Evolutionary conservation across 2,113 vertebrate species (phyloP).

Genomic region (Meriones unguiculatus): DNA sequence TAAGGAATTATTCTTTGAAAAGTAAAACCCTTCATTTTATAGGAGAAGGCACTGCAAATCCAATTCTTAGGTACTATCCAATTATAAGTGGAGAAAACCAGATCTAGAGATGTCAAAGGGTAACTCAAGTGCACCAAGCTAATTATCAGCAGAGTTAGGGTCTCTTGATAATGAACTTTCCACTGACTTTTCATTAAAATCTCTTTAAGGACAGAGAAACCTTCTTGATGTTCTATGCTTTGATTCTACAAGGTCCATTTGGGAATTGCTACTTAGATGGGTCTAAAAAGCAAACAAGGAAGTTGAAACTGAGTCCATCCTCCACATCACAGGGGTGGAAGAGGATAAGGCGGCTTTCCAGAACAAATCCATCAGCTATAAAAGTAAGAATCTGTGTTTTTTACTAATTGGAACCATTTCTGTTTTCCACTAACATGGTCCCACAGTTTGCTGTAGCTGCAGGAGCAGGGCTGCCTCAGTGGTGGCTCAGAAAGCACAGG

Average conservation of each 20-base stretch:
- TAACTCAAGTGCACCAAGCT: not conserved
- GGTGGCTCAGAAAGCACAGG: not conserved
- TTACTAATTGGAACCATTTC: not conserved
- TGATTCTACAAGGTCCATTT: not conserved
- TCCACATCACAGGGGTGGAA: not conserved
- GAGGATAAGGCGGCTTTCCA: not conserved
- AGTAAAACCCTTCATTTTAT: not conserved
- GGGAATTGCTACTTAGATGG: not conserved
- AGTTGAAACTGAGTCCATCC: not conserved
- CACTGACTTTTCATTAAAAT: not conserved
- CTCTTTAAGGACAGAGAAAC: not conserved
- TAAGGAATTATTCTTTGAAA: conserved; percentile 41
- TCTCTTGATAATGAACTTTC: conserved; percentile 17
- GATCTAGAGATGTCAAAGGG: not conserved
- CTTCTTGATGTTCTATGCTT: not conserved
- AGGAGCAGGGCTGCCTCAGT: not conserved
- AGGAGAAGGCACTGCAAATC: conserved; percentile 14
- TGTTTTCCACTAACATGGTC: not conserved
- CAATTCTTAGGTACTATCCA: not conserved
- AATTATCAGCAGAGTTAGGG: not conserved
- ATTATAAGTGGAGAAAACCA: conserved; percentile 11
- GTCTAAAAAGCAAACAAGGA: not conserved
- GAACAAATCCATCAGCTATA: not conserved
- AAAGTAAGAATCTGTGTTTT: not conserved
- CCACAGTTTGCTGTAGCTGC: not conserved